Evolutionary conservation across 2,113 vertebrate genomes (phyloP), one percentile per base, ranked within the genome.

Genomic region (Phrynocephalus versicolor): DNA sequence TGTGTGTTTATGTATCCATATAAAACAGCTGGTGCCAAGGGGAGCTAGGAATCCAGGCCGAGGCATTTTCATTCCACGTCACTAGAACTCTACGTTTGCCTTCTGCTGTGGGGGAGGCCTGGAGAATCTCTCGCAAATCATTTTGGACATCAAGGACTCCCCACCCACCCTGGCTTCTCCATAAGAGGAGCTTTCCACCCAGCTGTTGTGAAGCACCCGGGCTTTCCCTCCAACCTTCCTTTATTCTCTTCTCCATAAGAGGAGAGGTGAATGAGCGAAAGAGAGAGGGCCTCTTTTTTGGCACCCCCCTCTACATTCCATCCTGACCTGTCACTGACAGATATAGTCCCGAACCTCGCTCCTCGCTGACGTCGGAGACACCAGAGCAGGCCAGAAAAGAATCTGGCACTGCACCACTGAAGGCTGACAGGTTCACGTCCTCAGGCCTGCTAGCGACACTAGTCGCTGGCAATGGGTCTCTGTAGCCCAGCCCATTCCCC

Each of bases 241-340:
- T 90, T 81, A 84, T 23, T 87, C 87, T 93, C 89, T 88, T 67
- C 91, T 92, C 93, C 94, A 91, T 94, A 95, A 95, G 91, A 94
- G 94, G 94, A 82, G 84, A 83, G 90, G 83, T 15, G 7, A 12
- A 14, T 1, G 86, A 81, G 57, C 35, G 90, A 87, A 77, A 81
- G 86, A 19, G 67, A 84, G 84, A 39, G 23, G 83, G n/a, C 86
- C 85, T 86, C 1, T 89, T 0, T 19, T 83, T 86, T 95, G 93
- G 91, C 93, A 64, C 9, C 81, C 33, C n/a, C 45, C 88, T 10
- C 0, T 0, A 3, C 91, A 93, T 95, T 95, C 94, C 91, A 91
- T 94, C 92, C 85, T 88, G 25, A 83, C 82, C 88, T 0, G 91
- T 95, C 94, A 95, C 83, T 0, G 88, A 85, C 93, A 0, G 39